Base-by-base conservation (phyloP, 2,888 invertebrate species). In the Cryptocephalus primarius region DNA sequence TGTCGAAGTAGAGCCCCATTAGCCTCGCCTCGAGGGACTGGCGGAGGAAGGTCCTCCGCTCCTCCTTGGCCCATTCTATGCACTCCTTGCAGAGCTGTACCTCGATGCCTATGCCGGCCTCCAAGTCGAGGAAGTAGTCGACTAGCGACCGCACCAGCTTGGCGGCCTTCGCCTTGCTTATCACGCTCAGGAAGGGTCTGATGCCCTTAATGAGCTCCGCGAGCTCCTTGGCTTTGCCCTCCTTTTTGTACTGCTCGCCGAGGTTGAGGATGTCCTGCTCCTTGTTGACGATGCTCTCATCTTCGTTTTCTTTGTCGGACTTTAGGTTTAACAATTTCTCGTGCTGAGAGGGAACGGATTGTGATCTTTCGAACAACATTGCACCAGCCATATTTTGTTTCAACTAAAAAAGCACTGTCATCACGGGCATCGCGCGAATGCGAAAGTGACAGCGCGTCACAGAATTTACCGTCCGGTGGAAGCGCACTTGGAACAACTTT, bases 1-100 rank as follows among this genome's bases (percentile, higher is more conserved):
- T 92, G 68, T 93, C 92, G 70, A 86, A 93, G 72, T 93, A 96
- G 38, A 99, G 77, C 2, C 95, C 93, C 64, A 99, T 86, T 48
- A 99, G 76, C 59, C 97, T 78, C 11, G 96, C 90, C 70, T 99
- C 95, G 58, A 99, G 72, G 0, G 94, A 92, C 72, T 99, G 99
- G 59, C 99, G 78, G 51, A 99, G 74, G 72, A 97, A 99, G 13
- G 95, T 96, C 57, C 99, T 82, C 56, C 94, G 87, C 70, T 99
- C 97, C 65, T 92, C 89, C 69, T 94, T 94, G 32, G 99, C 95
- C 99, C 99, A 99, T 74, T 95, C 92, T 74, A 99, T 99, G 74
- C 96, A 97, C 74, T 99, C 97, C 74, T 89, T 89, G 71, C 91
- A 91, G 51, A 92, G 73, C 71, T 90, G 85, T 45, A 88, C 88